Percentiles rank a stretch among this genome's conserved stretches.
Evolutionary conservation across 2,113 vertebrate species (phyloP).

Genomic region (Ia io): DNA sequence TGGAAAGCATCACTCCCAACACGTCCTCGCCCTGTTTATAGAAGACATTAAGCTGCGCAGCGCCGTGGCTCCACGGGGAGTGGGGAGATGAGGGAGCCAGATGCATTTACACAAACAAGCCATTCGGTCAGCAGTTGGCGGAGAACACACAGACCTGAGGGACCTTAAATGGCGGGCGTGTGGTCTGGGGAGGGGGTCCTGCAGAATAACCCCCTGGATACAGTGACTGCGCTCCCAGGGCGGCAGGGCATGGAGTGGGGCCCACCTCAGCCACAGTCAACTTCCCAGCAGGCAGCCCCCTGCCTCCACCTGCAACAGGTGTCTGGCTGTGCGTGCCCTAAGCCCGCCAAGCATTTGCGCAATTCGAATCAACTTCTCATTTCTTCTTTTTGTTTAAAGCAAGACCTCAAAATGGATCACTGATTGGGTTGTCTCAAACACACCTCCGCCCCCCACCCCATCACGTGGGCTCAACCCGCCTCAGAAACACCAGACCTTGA

Average conservation of each 20-base stretch:
- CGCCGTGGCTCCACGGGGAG: neutral
- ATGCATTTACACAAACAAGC: neutral
- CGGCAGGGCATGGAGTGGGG: accelerated
- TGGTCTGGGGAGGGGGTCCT: accelerated
- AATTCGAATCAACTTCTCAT: neutral
- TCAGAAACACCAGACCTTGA: neutral
- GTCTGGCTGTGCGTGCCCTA: neutral
- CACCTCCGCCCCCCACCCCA: too few species aligned
- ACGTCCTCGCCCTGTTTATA: neutral
- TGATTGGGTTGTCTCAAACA: neutral
- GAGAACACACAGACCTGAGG: neutral
- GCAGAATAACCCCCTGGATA: neutral
- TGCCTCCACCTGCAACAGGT: slow-evolving; percentile 58
- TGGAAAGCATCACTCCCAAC: neutral
- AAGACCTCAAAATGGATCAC: neutral
- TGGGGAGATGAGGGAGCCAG: neutral
- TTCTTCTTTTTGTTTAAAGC: neutral
- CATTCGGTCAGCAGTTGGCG: neutral
- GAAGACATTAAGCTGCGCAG: neutral
- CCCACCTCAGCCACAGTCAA: neutral
- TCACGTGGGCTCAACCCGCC: neutral
- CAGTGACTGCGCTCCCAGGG: accelerated
- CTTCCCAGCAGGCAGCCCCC: neutral
- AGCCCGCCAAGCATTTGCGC: neutral
- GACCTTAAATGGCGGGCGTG: accelerated